Evolutionary conservation across 2,113 vertebrate species (phyloP), one percentile per base, ranked within the genome.

Genomic region (Pluvianellus socialis): DNA sequence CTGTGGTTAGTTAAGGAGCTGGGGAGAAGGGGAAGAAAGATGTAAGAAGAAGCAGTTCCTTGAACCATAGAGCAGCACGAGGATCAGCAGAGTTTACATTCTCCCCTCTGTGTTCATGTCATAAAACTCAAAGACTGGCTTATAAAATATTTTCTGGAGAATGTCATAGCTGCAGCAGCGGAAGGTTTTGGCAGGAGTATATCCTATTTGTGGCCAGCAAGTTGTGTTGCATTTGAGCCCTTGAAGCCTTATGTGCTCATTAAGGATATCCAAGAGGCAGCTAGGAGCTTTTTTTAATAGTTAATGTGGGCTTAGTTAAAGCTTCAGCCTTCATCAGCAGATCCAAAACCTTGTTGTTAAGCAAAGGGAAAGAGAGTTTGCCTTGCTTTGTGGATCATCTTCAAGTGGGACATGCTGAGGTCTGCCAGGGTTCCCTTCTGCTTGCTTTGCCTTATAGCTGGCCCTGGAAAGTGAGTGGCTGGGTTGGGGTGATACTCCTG

Each of bases 141-240:
- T 84, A 73, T 59, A 83, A 91, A 88, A 62, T 35, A 5, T 66
- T 83, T 96, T 92, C 52, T 92, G 62, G 79, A 86, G 63, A 75
- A 79, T 71, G n/a, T 90, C 63, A 62, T 68, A 93, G 88, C 35
- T 89, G 79, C n/a, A 92, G 30, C 5, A 8, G 61, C 87, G 44
- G 33, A 90, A 19, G 12, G 22, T 96, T 96, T 96, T 96, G 91
- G 89, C 95, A 94, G 73, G 28, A 33, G 20, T 16, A 10, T 55
- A 79, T n/a, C 58, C 70, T 71, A 7, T 70, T 74, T 12, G 4
- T 83, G 86, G 77, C 88, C 90, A 96, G 70, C 35, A 86, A 89
- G 32, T 79, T 62, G 32, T 53, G n/a, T 56, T 86, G n/a, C 4
- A 4, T 92, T 90, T 61, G 79, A 35, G 21, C 33, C 62, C 47